Conservation (phyloP, 2,888 invertebrate genomes). For the Cantharis rustica region DNA sequence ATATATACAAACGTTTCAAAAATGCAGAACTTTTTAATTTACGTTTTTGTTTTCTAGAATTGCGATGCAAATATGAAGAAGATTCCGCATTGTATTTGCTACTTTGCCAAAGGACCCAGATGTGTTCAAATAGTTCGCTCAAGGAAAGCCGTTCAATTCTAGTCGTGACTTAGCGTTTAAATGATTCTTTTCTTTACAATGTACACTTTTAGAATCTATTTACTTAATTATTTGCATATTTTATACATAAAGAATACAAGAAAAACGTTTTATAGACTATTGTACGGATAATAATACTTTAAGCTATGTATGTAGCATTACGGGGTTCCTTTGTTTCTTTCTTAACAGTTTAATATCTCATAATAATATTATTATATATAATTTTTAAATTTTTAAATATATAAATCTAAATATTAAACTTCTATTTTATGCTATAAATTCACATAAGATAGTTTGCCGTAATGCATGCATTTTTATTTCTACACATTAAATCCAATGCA, state of each 20-base stretch:
- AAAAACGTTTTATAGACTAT: not conserved
- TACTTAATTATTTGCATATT: conserved; percentile 37
- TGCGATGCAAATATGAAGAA: conserved; percentile 27
- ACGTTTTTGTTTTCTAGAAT: conserved; percentile 27
- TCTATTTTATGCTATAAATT: not conserved
- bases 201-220: conserved; percentile 32
- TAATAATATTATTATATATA: not conserved
- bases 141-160: conserved; percentile 38
- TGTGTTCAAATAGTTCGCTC: conserved; percentile 42
- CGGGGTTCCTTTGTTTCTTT: not conserved
- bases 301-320: not conserved
- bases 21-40: conserved; percentile 32
- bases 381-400: not conserved
- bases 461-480: not conserved
- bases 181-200: conserved; percentile 42
- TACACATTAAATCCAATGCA: not conserved
- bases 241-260: conserved; percentile 1
- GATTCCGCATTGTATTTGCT: conserved; percentile 33
- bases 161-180: conserved; percentile 44
- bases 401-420: not conserved
- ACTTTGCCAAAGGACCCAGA: conserved; percentile 38
- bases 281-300: not conserved
- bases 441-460: no score
- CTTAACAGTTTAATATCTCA: not conserved
- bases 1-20: conserved; percentile 36